Evolutionary conservation across 2,797 vertebrate species (phyloP), one percentile per base, ranked within the genome.

Genomic region (Hirundo rustica): DNA sequence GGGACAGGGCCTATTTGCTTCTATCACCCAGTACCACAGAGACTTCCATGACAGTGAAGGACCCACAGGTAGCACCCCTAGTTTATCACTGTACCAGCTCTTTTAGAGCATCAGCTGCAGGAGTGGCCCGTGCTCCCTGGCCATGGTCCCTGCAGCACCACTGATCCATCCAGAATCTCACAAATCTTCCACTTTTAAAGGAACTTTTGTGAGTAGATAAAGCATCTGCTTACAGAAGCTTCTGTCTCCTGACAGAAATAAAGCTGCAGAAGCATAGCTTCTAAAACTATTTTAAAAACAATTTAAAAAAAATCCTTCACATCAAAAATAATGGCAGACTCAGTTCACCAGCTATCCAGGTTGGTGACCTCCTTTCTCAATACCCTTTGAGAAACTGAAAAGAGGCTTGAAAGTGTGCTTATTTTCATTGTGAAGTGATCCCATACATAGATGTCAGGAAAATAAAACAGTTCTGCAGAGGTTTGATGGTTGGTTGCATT

Each of bases 361-460:
- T 14, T 81, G 66, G 54, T 62, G 73, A 88, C 79, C 54, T 84
- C 45, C 16, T 86, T 92, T 89, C 62, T 86, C 70, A 81, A 22
- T 25, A 65, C 3, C 57, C 44, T 91, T 30, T 75, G 50, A 90
- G 82, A 91, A 95, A 75, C 38, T 34, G 30, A 72, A 91, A 89
- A 55, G 47, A 88, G 51, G 30, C 38, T 65, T 84, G 38, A 74
- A 54, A 67, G 32, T 20, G 66, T 68, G 47, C n/a, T 96, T 91
- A 85, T 80, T 95, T 94, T 83, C n/a, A 62, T 14, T 93, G 65
- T 77, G 57, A 96, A 95, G 68, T 78, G 68, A 94, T 88, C 70
- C 70, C 0, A 3, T 44, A 80, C 88, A 92, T 5, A 80, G 72
- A 74, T 42, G 51, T 65, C 72, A 91, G 85, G 30, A 74, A 95